A percentile compares a stretch with the other conserved stretches of the same genome.
These are phyloP conservation scores for Erebia ligea DNA, from an alignment of 2,888 invertebrate species.

Conservation along the genomic window DNA sequence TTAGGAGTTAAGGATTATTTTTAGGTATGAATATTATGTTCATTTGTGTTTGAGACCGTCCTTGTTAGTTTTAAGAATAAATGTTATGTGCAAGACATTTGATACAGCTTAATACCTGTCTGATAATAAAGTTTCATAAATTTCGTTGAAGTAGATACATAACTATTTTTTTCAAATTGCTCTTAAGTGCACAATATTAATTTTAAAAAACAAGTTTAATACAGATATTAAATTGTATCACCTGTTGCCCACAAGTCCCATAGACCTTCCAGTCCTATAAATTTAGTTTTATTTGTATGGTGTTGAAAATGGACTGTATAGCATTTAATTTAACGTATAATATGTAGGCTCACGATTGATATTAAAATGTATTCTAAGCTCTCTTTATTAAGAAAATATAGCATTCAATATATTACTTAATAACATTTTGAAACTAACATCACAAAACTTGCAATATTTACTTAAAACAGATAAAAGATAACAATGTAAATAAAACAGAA, in stretches of 20 bases:
- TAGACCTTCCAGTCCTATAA: slow-evolving; percentile 17
- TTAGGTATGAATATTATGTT: slow-evolving; percentile 35
- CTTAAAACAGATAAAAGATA: slow-evolving; percentile 9
- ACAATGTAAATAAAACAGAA: slow-evolving; percentile 32
- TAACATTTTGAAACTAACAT: slow-evolving; percentile 28
- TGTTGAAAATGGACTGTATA: slow-evolving; percentile 45
- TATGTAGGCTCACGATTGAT: slow-evolving; percentile 42
- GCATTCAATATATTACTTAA: slow-evolving; percentile 19
- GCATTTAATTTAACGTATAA: slow-evolving; percentile 54
- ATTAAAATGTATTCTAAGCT: slow-evolving; percentile 43
- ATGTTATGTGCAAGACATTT: slow-evolving; percentile 20
- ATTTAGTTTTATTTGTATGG: slow-evolving; percentile 22
- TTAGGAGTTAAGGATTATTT: slow-evolving; percentile 17
- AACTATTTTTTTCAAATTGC: too few relatives aligned
- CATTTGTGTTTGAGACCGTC: slow-evolving; percentile 66
- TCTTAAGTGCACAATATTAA: neutral
- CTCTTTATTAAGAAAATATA: slow-evolving; percentile 40
- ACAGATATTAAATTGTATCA: slow-evolving; percentile 19
- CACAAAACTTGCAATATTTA: slow-evolving; percentile 25
- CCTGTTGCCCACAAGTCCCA: neutral
- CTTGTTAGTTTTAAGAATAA: slow-evolving; percentile 57
- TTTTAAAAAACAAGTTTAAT: neutral
- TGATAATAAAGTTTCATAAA: neutral
- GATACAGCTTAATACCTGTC: slow-evolving; percentile 17
- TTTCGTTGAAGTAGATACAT: too few relatives aligned